These are phyloP conservation scores for Pollenia labialis DNA, from an alignment of 2,888 invertebrate species.

Conservation along the genomic window DNA sequence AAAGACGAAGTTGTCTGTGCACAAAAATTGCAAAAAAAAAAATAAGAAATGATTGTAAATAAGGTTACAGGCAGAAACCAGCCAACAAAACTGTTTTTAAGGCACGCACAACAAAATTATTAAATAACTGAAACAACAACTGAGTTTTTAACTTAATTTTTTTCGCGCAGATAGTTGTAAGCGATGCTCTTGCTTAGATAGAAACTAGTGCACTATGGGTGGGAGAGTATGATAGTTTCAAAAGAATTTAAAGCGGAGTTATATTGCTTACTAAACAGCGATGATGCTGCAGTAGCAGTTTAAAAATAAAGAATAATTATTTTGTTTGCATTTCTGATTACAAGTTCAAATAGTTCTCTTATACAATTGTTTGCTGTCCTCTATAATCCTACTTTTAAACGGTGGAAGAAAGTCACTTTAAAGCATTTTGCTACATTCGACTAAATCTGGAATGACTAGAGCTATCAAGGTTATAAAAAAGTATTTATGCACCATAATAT, in stretches of 20 bases:
- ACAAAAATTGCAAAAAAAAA: neutral
- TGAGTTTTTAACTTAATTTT: constrained; percentile 49
- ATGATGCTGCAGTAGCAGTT: no score
- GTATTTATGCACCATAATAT: constrained; percentile 20
- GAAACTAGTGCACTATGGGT: constrained; percentile 25
- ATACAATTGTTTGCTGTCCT: neutral
- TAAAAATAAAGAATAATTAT: neutral
- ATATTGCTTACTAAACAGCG: neutral
- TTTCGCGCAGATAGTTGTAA: constrained; percentile 22
- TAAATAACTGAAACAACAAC: constrained; percentile 64
- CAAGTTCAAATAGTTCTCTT: constrained; percentile 38
- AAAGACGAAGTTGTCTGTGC: constrained; percentile 39
- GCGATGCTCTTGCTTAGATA: constrained; percentile 31
- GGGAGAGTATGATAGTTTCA: neutral
- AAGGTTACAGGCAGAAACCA: constrained; percentile 18
- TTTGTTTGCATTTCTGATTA: constrained; percentile 19
- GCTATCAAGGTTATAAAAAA: constrained; percentile 29
- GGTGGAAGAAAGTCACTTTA: constrained; percentile 3
- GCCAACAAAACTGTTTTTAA: constrained; percentile 37
- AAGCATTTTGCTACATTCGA: neutral
- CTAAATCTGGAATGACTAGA: neutral
- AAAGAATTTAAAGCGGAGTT: constrained; percentile 6
- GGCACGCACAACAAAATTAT: constrained; percentile 65
- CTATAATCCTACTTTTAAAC: neutral
- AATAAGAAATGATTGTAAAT: neutral